These are phyloP conservation scores for Mercenaria mercenaria DNA, from an alignment of 1,140 invertebrate genomes.

Conservation along the genomic window DNA sequence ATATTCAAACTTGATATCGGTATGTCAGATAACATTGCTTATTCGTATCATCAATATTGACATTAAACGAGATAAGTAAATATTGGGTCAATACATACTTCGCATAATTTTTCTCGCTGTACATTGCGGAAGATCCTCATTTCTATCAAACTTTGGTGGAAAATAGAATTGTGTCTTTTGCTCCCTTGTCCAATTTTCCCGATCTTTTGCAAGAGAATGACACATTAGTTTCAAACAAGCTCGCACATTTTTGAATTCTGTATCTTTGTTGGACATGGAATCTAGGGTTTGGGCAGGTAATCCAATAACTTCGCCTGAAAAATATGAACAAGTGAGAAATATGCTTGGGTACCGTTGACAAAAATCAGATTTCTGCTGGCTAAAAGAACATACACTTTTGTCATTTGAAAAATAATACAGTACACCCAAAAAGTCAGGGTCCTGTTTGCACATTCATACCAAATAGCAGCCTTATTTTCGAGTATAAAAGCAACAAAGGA, in stretches of 20 bases:
- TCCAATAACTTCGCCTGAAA: constrained; percentile 11
- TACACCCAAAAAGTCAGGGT: too few relatives aligned
- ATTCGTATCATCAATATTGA: too few relatives aligned
- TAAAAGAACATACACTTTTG: too few relatives aligned
- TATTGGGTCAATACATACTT: background rate
- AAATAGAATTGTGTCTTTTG: background rate
- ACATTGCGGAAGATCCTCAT: constrained; percentile 30
- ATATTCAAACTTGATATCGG: too few relatives aligned
- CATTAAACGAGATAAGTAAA: too few relatives aligned
- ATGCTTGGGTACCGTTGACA: too few relatives aligned
- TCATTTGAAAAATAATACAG: too few relatives aligned
- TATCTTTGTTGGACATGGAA: background rate
- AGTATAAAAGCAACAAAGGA: too few relatives aligned
- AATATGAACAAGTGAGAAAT: background rate
- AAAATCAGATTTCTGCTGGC: too few relatives aligned
- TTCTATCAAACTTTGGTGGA: constrained; percentile 33
- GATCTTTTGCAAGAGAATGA: background rate
- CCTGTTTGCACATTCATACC: too few relatives aligned
- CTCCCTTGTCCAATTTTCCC: constrained; percentile 10
- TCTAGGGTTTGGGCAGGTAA: background rate
- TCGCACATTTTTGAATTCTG: background rate
- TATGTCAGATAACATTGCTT: too few relatives aligned
- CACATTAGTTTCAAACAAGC: background rate
- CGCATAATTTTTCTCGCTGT: constrained; percentile 25
- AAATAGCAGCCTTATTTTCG: too few relatives aligned